Conservation (phyloP, 1,140 invertebrate genomes). For the Dreissena rostriformis region DNA sequence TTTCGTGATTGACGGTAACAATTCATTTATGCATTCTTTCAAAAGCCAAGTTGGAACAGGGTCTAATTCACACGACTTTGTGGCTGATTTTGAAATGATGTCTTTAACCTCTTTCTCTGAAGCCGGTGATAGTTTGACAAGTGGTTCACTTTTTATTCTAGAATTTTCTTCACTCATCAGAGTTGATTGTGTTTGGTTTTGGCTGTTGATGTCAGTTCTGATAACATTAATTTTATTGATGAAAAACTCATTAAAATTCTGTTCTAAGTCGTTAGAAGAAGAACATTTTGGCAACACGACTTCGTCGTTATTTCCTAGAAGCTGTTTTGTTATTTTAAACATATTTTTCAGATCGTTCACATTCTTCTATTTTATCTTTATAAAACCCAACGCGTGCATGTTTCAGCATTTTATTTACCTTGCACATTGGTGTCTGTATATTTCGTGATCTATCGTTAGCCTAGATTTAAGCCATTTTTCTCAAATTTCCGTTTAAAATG, state of each 20-base stretch:
- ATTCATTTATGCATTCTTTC: slow-evolving; percentile 30
- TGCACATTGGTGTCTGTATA: slow-evolving; percentile 50
- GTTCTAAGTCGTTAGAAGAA: slow-evolving; percentile 23
- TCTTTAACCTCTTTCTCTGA: slow-evolving; percentile 28
- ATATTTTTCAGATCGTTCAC: slow-evolving; percentile 33
- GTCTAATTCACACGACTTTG: slow-evolving; percentile 48
- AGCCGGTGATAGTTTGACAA: slow-evolving; percentile 21
- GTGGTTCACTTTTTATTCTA: background rate
- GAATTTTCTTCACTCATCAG: too few species aligned
- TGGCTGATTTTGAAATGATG: slow-evolving; percentile 21
- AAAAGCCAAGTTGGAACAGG: slow-evolving; percentile 37
- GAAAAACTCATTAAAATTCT: slow-evolving; percentile 47
- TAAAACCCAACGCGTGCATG: slow-evolving; percentile 34
- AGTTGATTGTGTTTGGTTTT: background rate
- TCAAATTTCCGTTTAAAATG: slow-evolving; percentile 29
- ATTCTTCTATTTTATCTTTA: slow-evolving; percentile 29
- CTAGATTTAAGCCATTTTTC: slow-evolving; percentile 31
- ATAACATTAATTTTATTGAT: slow-evolving; percentile 41
- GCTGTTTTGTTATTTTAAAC: slow-evolving; percentile 40
- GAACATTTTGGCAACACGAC: slow-evolving; percentile 5
- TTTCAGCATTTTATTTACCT: slow-evolving; percentile 24
- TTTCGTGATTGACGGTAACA: slow-evolving; percentile 18
- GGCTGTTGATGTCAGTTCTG: slow-evolving; percentile 33
- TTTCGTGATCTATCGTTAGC: slow-evolving; percentile 18
- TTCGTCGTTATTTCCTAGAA: slow-evolving; percentile 19